phyloP scores from a whole-genome alignment of 2,888 invertebrate genomes.

The Chalcosyrphus nemorum region DNA sequence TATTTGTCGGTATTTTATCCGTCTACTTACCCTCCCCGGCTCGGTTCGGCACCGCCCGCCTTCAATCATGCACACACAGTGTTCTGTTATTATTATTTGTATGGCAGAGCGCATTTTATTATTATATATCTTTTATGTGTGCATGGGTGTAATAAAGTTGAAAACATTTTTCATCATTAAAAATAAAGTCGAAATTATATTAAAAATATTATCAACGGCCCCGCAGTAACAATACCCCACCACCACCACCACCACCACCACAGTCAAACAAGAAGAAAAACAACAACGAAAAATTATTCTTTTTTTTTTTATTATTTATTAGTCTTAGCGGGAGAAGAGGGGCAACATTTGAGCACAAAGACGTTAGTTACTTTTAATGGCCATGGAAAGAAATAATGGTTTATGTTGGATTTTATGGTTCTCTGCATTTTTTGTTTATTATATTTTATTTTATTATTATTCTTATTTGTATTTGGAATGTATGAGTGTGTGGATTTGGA shows the following conservation, averaged over 20 bases:
- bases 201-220: constrained; percentile 70
- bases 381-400: constrained; percentile 71
- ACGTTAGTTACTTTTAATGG: constrained; percentile 73
- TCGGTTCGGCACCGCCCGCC: constrained; percentile 27
- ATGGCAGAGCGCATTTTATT: constrained; percentile 71
- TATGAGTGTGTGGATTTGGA: constrained; percentile 29
- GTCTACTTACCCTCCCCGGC: constrained; percentile 42
- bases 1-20: constrained; percentile 70
- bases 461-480: constrained; percentile 34
- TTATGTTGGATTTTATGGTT: constrained; percentile 69
- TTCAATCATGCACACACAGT: constrained; percentile 62
- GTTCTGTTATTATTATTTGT: constrained; percentile 68
- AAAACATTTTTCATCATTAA: constrained; percentile 73
- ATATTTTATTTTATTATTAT: constrained; percentile 71
- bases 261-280: constrained; percentile 28
- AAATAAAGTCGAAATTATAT: constrained; percentile 73
- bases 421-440: constrained; percentile 58
- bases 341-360: constrained; percentile 61
- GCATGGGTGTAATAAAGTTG: constrained; percentile 73
- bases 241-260: constrained; percentile 14
- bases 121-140: constrained; percentile 69
- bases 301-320: constrained; percentile 67
- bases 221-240: constrained; percentile 52
- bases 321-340: constrained; percentile 53
- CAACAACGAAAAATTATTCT: constrained; percentile 46